Evolutionary conservation across 2,888 invertebrate genomes (phyloP), one percentile per base, ranked within the genome.

Genomic region (Agapostemon virescens): DNA sequence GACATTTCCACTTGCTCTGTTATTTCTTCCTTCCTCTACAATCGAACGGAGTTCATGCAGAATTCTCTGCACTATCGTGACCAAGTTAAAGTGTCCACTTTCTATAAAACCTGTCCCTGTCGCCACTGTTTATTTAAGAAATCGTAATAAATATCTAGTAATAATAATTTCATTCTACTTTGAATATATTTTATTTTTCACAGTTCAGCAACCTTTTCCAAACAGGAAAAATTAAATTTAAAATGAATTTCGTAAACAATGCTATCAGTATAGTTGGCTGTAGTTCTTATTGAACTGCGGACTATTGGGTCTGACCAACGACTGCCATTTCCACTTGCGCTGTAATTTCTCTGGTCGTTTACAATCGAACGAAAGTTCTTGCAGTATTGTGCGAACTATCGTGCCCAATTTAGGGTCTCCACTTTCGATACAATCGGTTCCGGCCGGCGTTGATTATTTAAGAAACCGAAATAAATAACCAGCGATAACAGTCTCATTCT

Each of bases 401-500:
- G 23, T 52, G 0, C 6, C 23, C 15, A 26, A 55, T 55, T 55
- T 55, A 55, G 26, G 49, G n/a, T 49, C n/a, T 26, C 15, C 55
- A 55, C 6, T 15, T 55, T 5, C 55, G 55, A 26, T 26, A 15
- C 13, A 23, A 55, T 26, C 55, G 15, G 55, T 26, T 55, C 13
- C 55, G 26, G 15, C 26, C 1, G 2, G 15, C 55, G n/a, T 55
- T 26, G 55, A 55, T 55, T 55, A 55, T 55, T 55, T 55, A 55
- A 55, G 55, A 26, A 55, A 26, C 55, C 26, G 55, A 30, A 61
- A 33, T 61, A 33, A 61, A 61, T 61, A 61, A 33, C 61, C 30
- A 33, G 17, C 61, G 61, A 61, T 61, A 61, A 61, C 61, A 17
- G 17, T 20, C 33, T 30, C 30, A 17, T 61, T 61, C 33, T 30